Evolutionary conservation across 2,888 invertebrate genomes (phyloP).

Genomic region (Sarcophaga subvicina): DNA sequence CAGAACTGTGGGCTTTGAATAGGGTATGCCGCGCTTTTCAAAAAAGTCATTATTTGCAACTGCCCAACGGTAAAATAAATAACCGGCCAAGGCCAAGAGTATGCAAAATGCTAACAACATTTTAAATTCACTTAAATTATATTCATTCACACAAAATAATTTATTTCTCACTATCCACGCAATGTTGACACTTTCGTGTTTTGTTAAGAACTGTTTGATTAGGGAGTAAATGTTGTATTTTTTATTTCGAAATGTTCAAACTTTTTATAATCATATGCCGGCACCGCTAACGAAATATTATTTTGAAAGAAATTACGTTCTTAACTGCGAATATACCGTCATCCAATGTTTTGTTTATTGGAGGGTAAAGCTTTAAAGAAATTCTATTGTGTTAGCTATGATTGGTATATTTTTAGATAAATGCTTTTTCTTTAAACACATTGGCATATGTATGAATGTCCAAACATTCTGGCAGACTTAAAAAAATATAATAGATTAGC

Average conservation of each 20-base stretch:
- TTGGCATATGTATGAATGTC: too few species aligned
- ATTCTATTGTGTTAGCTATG: too few species aligned
- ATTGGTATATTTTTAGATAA: too few species aligned
- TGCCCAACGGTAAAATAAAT: constrained; percentile 75
- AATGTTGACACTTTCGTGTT: constrained; percentile 33
- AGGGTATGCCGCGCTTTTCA: constrained; percentile 73
- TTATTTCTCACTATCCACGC: not conserved
- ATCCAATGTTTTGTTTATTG: too few species aligned
- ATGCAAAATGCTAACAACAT: constrained; percentile 73
- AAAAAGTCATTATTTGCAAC: constrained; percentile 73
- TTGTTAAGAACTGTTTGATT: constrained; percentile 24
- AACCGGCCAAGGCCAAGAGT: constrained; percentile 62
- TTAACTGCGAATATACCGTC: not conserved
- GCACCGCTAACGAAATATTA: too few species aligned
- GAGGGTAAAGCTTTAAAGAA: too few species aligned
- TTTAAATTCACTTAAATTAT: constrained; percentile 11
- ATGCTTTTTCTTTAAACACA: too few species aligned
- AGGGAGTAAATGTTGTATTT: constrained; percentile 27
- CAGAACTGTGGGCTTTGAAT: constrained; percentile 70
- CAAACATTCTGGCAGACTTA: too few species aligned
- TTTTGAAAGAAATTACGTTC: not conserved
- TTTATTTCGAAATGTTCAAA: constrained; percentile 30
- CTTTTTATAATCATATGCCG: constrained; percentile 18
- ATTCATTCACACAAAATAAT: not conserved
- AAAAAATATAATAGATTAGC: too few species aligned